Evolutionary conservation across 2,888 invertebrate species (phyloP), one percentile per base, ranked within the genome.

Genomic region (Acleris literana): DNA sequence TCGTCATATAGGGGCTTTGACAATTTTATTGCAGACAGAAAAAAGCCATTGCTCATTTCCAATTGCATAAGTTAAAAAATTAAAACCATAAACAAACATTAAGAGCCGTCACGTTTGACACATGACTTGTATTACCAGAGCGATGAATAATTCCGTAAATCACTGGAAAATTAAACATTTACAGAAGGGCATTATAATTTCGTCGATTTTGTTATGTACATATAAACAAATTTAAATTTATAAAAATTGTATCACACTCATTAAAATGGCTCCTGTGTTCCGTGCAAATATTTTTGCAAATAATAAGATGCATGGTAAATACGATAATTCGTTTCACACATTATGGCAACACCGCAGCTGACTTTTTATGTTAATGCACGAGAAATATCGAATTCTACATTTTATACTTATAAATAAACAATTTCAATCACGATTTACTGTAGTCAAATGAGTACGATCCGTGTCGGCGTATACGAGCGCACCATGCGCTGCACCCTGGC

Each of bases 361-460:
- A 89, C 86, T 80, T 87, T 83, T 83, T 83, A 82, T 80, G 85
- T 87, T 86, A 84, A 82, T 84, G 85, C 83, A 84, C 81, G 84
- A 83, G 81, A 85, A 66, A 83, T 82, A 82, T 81, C 76, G 82
- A 85, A 83, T 86, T 85, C 80, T 80, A 80, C 76, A 78, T 80
- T 84, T 84, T 79, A 75, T 82, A 78, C 80, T 82, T 80, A 80
- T 82, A 84, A 84, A 84, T 75, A 79, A 76, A 74, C 70, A 74
- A 72, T 75, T 72, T 71, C 76, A 70, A 71, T 70, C 72, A 73
- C 75, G 70, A 72, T 68, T 74, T 68, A 73, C 68, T 69, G 71
- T 53, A 74, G 71, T 65, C 69, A 68, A 70, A 80, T 81, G 71
- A 74, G 74, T 69, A 71, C 68, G 70, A 73, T 72, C 76, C 63